Evolutionary conservation across 2,888 invertebrate species (phyloP).

Genomic region (Lasioglossum malachurum): DNA sequence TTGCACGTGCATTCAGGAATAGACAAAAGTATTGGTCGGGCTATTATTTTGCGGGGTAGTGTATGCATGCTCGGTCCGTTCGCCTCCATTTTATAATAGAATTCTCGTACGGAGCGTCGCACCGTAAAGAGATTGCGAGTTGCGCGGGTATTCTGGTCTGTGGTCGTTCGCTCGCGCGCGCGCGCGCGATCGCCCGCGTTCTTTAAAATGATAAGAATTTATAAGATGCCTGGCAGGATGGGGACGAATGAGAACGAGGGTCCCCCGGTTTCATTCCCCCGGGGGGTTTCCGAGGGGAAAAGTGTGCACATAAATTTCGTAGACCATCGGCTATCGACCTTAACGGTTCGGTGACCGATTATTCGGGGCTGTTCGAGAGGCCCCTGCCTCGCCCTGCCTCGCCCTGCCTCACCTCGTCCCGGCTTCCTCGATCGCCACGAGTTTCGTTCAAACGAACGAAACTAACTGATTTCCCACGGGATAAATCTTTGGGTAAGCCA

Average conservation of each 20-base stretch:
- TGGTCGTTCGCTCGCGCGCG: neutral
- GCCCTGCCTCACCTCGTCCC: neutral
- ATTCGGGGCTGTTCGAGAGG: slow-evolving; percentile 52
- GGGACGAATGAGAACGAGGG: neutral
- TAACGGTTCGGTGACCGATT: slow-evolving; percentile 66
- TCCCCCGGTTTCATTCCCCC: slow-evolving; percentile 11
- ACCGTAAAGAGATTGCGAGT: neutral
- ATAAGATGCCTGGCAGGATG: neutral
- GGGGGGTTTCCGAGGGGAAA: neutral
- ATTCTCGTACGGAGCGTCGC: slow-evolving; percentile 4
- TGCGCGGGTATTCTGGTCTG: neutral
- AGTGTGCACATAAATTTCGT: slow-evolving; percentile 49
- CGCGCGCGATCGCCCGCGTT: neutral
- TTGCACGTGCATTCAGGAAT: neutral
- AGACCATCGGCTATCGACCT: slow-evolving; percentile 61
- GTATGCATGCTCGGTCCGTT: neutral
- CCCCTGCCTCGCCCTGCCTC: neutral
- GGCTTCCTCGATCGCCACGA: slow-evolving; percentile 60
- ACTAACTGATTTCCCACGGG: slow-evolving; percentile 81
- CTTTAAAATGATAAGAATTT: slow-evolving; percentile 5
- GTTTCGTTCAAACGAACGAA: slow-evolving; percentile 70
- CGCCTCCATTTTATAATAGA: slow-evolving; percentile 4
- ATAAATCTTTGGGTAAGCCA: slow-evolving; percentile 73
- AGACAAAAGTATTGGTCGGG: neutral
- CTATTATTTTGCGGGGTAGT: neutral